A percentile compares a stretch with the other conserved stretches of the same genome.
Conservation (phyloP, 2,797 vertebrate species). For the Alosa sapidissima region DNA sequence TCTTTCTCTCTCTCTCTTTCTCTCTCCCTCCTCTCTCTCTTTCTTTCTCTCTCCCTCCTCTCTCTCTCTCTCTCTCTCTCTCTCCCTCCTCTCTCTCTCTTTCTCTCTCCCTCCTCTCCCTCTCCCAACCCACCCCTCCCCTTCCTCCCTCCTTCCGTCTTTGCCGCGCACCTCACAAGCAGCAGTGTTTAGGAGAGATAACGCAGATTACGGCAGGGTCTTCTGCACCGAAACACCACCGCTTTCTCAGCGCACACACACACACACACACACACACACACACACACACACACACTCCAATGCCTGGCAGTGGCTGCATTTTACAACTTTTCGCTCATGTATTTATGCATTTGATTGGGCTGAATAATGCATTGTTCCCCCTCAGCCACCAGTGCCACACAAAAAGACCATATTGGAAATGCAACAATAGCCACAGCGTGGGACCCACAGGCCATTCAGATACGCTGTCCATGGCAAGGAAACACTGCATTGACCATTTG, state of each 20-base stretch:
- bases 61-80: not conserved
- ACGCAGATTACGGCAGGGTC: slow-evolving; percentile 52
- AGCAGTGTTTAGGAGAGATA: slow-evolving; percentile 54
- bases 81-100: slow-evolving; percentile 38
- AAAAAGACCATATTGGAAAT: slow-evolving; percentile 14
- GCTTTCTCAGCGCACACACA: slow-evolving; percentile 31
- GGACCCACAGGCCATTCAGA: not conserved
- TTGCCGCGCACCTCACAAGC: slow-evolving; percentile 37
- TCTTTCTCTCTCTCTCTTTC: slow-evolving; percentile 16
- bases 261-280: slow-evolving; percentile 24
- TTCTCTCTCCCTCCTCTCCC: slow-evolving; percentile 15
- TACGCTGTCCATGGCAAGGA: not conserved
- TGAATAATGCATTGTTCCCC: slow-evolving; percentile 74
- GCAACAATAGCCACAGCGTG: slow-evolving; percentile 28
- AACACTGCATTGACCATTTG: not conserved
- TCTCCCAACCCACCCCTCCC: not conserved
- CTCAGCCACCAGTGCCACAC: slow-evolving; percentile 40
- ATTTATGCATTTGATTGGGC: slow-evolving; percentile 68
- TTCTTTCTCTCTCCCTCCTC: not conserved
- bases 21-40: slow-evolving; percentile 1
- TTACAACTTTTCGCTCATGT: slow-evolving; percentile 68
- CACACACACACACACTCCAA: slow-evolving; percentile 32
- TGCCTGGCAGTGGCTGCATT: slow-evolving; percentile 53
- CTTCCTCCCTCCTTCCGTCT: slow-evolving; percentile 17
- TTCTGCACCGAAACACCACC: slow-evolving; percentile 44